Evolutionary conservation across 2,113 vertebrate species (phyloP).

Genomic region (Scomber scombrus): DNA sequence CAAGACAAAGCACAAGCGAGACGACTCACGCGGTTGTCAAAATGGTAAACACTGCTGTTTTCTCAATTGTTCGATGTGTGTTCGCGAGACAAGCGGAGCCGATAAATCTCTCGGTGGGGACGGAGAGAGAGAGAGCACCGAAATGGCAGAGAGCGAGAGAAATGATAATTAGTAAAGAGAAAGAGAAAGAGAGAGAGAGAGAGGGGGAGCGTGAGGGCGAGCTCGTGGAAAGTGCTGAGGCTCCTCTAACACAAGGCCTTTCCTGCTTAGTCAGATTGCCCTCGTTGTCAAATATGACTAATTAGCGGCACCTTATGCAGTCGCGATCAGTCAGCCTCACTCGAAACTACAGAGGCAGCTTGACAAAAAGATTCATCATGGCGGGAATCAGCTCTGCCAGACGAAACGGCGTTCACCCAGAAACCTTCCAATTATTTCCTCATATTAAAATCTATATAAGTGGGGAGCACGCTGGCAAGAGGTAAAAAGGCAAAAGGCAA

Average conservation of each 20-base stretch:
- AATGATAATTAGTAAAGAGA: constrained; percentile 43
- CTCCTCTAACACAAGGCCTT: constrained; percentile 21
- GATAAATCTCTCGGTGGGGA: constrained; percentile 51
- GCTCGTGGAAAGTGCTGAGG: constrained; percentile 13
- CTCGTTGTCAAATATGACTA: constrained; percentile 44
- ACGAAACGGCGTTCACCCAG: constrained; percentile 5
- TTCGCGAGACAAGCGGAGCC: constrained; percentile 17
- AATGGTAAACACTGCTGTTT: constrained; percentile 47
- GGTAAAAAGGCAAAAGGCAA: constrained; percentile 9
- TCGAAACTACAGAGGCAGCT: constrained; percentile 23
- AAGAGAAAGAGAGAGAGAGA: constrained; percentile 15
- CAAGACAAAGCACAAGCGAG: constrained; percentile 43
- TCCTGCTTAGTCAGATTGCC: constrained; percentile 18
- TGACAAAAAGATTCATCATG: constrained; percentile 33
- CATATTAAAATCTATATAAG: background rate
- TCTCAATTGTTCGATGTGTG: constrained; percentile 40
- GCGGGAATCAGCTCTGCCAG: constrained; percentile 15
- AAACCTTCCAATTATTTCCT: constrained; percentile 17
- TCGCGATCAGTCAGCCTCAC: constrained; percentile 40
- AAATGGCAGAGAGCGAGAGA: constrained; percentile 42
- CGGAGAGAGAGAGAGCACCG: constrained; percentile 25
- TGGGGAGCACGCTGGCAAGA: background rate
- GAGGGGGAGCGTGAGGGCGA: background rate
- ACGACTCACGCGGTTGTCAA: constrained; percentile 24
- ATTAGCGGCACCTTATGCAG: constrained; percentile 35